These are phyloP conservation scores for Cygnus buccinator DNA, from an alignment of 2,113 vertebrate genomes.

Conservation along the genomic window DNA sequence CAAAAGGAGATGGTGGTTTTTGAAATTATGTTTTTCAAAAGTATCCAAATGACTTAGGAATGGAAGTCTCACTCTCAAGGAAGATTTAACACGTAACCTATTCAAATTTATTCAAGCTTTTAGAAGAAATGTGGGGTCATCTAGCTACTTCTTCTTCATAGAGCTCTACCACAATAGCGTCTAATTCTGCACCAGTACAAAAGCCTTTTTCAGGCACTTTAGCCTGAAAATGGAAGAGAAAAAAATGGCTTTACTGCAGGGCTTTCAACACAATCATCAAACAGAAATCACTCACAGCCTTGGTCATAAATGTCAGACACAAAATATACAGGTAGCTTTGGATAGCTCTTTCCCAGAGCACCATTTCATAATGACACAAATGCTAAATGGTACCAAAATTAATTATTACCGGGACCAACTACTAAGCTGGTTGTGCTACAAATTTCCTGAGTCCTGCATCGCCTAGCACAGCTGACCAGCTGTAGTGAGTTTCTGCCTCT, in stretches of 20 bases:
- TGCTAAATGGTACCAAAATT: background rate
- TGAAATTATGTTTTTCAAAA: background rate
- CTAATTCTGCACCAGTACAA: background rate
- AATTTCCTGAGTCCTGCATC: background rate
- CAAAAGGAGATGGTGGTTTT: background rate
- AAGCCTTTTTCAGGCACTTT: background rate
- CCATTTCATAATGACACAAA: background rate
- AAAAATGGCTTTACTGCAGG: background rate
- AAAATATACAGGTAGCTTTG: background rate
- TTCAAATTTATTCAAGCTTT: background rate
- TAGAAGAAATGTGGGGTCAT: background rate
- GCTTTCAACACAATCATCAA: background rate
- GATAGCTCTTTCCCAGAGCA: background rate
- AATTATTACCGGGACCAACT: background rate
- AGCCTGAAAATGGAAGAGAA: background rate
- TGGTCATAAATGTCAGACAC: background rate
- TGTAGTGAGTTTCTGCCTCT: background rate
- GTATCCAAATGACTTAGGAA: background rate
- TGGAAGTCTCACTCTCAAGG: background rate
- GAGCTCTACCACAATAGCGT: background rate
- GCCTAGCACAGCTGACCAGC: background rate
- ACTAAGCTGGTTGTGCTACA: background rate
- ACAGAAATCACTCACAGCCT: background rate
- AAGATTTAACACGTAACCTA: background rate
- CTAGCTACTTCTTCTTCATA: background rate